Percentiles rank a stretch among this genome's conserved stretches.
phyloP scores from a whole-genome alignment of 2,797 vertebrate genomes.

The Synaphobranchus kaupii region DNA sequence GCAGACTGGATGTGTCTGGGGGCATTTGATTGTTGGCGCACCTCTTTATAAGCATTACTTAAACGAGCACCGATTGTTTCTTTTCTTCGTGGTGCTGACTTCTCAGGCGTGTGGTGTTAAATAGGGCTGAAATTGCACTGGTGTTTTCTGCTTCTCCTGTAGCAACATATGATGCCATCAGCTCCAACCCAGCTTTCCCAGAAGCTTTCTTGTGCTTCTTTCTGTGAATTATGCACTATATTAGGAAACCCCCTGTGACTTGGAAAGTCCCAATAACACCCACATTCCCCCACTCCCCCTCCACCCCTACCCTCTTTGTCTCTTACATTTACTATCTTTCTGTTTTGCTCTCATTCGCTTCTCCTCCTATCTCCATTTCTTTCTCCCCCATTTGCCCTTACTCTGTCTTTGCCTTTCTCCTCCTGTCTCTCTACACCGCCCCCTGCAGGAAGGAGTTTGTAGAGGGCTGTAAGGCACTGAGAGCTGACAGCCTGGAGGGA shows the following conservation, averaged over 20 bases:
- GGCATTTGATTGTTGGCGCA: too few species aligned
- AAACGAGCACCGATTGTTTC: too few species aligned
- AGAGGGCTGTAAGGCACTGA: slow-evolving; percentile 93
- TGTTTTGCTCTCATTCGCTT: neutral
- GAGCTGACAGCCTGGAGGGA: slow-evolving; percentile 90
- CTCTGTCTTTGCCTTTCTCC: neutral
- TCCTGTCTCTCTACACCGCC: neutral
- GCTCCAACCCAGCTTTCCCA: too few species aligned
- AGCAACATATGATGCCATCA: too few species aligned
- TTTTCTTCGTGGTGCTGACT: too few species aligned
- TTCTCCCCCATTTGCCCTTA: neutral
- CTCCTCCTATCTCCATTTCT: neutral
- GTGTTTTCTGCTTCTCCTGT: too few species aligned
- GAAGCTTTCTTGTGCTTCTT: neutral
- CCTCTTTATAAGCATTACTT: too few species aligned
- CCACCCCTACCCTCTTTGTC: neutral
- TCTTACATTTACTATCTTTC: neutral
- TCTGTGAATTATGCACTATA: neutral
- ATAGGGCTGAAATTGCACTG: neutral
- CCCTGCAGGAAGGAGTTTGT: slow-evolving; percentile 90
- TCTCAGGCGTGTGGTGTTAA: too few species aligned
- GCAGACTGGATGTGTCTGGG: too few species aligned
- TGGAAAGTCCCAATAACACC: neutral
- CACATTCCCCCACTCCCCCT: neutral
- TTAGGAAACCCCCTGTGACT: neutral